A percentile compares a stretch with the other conserved stretches of the same genome.
phyloP scores from a whole-genome alignment of 2,797 vertebrate genomes.

The Luscinia luscinia region DNA sequence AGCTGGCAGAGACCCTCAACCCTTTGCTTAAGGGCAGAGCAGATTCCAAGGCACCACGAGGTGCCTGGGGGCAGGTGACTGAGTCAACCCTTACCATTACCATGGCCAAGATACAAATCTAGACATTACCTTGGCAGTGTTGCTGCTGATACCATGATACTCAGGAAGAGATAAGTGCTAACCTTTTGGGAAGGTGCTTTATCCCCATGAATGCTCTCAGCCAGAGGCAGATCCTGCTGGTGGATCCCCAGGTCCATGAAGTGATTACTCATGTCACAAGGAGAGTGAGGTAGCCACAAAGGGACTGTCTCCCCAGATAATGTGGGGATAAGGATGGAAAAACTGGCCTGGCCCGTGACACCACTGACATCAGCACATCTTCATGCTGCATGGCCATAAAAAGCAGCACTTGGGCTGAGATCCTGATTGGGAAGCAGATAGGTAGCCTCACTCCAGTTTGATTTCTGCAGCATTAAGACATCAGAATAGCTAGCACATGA shows the following conservation, averaged over 20 bases:
- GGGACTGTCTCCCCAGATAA: constrained; percentile 14
- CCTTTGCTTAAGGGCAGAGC: neutral
- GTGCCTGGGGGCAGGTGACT: neutral
- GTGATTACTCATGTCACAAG: neutral
- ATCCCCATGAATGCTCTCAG: neutral
- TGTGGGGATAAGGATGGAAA: neutral
- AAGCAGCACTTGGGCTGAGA: constrained; percentile 57
- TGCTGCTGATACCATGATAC: neutral
- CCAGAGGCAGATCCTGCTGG: neutral
- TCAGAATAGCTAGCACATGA: constrained; percentile 66
- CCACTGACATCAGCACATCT: constrained; percentile 49
- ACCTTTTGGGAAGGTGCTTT: neutral
- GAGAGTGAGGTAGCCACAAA: neutral
- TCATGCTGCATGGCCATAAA: constrained; percentile 50
- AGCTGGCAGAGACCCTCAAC: neutral
- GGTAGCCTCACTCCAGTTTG: constrained; percentile 59
- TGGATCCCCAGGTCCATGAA: neutral
- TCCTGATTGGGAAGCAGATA: constrained; percentile 63
- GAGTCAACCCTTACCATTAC: neutral
- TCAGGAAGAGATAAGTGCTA: neutral
- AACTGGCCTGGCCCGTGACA: neutral
- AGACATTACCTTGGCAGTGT: neutral
- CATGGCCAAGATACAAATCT: neutral
- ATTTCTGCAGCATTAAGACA: constrained; percentile 68
- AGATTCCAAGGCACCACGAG: neutral